Percentiles rank a stretch among this genome's conserved stretches.
These are phyloP conservation scores for Yponomeuta evonymella DNA, from an alignment of 2,888 invertebrate genomes.

Conservation along the genomic window DNA sequence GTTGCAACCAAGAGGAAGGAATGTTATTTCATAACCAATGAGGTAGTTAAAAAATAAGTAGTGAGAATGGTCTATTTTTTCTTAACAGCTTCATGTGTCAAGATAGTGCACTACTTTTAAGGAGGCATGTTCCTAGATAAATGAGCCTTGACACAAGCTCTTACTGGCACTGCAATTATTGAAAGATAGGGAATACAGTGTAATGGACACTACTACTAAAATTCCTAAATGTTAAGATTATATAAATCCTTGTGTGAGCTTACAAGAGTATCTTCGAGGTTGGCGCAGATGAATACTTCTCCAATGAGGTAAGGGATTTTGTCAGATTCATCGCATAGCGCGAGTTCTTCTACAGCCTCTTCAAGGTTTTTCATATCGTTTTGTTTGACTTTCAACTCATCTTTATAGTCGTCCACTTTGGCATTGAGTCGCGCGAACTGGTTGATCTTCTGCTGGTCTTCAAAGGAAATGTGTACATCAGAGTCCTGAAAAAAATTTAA, in stretches of 20 bases:
- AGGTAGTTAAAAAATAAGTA: no score
- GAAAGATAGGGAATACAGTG: no score
- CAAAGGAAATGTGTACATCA: conserved; percentile 95
- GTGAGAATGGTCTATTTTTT: no score
- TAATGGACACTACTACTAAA: no score
- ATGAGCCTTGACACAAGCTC: background rate
- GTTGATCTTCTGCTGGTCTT: conserved; percentile 98
- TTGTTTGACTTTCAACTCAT: conserved; percentile 87
- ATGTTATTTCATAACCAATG: background rate
- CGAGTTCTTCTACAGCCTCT: conserved; percentile 93
- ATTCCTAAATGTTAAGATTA: no score
- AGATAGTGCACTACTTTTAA: background rate
- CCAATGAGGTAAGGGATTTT: conserved; percentile 90
- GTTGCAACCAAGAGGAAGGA: no score
- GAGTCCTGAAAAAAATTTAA: conserved; percentile 77
- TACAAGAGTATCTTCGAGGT: conserved; percentile 85
- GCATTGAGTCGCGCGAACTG: conserved; percentile 96
- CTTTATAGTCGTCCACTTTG: conserved; percentile 91
- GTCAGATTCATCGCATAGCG: conserved; percentile 84
- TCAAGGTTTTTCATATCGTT: conserved; percentile 94
- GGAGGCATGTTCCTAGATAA: background rate
- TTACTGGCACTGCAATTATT: no score
- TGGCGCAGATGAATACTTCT: conserved; percentile 91
- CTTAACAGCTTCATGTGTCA: background rate
- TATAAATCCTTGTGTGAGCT: conserved; percentile 21